phyloP scores from a whole-genome alignment of 2,797 vertebrate species.

The Brotula barbata region DNA sequence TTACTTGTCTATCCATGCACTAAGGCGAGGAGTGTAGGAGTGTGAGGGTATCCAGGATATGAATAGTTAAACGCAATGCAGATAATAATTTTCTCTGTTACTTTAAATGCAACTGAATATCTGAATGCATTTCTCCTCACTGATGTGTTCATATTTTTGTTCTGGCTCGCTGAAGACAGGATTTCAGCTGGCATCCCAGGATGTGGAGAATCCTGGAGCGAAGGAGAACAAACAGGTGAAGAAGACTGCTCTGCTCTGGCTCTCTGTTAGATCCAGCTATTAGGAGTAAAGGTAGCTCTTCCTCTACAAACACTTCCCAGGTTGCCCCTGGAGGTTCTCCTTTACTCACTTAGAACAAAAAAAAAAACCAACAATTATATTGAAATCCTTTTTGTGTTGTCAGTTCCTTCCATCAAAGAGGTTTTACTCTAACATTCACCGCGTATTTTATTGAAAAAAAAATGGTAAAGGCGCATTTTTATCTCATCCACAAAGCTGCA shows the following conservation, averaged over 20 bases:
- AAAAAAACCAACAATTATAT: no score
- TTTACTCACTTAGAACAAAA: constrained; percentile 13
- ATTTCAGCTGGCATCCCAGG: constrained; percentile 10
- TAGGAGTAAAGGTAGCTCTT: constrained; percentile 18
- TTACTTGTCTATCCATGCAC: background rate
- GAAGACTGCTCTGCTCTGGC: background rate
- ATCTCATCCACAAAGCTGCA: no score
- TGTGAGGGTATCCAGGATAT: background rate
- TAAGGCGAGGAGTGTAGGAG: background rate
- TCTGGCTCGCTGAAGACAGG: background rate
- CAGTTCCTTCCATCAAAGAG: no score
- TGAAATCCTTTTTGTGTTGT: no score
- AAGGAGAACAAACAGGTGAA: background rate
- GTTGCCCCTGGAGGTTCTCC: constrained; percentile 13
- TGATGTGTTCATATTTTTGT: background rate
- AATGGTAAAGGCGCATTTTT: no score
- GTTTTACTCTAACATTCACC: no score
- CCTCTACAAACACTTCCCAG: constrained; percentile 8
- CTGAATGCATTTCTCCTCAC: no score
- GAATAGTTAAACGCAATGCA: constrained; percentile 5
- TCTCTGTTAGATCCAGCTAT: constrained; percentile 14
- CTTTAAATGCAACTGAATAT: no score
- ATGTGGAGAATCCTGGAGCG: background rate
- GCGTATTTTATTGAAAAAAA: no score
- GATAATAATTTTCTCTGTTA: background rate